Conservation (phyloP, 2,888 invertebrate species). For the Deladenus siricidicola region DNA sequence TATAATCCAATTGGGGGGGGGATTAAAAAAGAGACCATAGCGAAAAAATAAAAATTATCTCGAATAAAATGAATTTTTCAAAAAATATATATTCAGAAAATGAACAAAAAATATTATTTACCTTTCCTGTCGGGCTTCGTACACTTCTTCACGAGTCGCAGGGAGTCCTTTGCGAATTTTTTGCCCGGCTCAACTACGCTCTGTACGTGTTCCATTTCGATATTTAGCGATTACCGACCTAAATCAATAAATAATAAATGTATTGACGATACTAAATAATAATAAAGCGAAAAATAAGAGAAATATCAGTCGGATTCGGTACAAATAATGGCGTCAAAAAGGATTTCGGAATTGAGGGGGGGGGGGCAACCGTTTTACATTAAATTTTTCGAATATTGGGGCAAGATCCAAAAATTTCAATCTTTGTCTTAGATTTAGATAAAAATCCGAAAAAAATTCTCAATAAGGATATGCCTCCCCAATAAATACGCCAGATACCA, state of each 20-base stretch:
- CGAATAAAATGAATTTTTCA: background rate
- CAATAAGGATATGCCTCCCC: no score
- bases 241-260: background rate
- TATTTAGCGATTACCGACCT: background rate
- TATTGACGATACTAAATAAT: background rate
- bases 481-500: no score
- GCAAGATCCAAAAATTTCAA: no score
- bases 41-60: background rate
- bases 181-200: conserved; percentile 90
- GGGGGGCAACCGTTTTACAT: no score
- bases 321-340: no score
- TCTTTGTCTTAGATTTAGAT: no score
- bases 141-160: conserved; percentile 93
- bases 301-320: no score
- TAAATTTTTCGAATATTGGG: no score
- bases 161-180: conserved; percentile 94
- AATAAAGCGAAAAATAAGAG: conserved; percentile 1
- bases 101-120: conserved; percentile 52
- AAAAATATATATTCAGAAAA: background rate
- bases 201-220: conserved; percentile 87
- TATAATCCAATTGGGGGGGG: background rate
- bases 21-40: background rate
- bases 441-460: no score
- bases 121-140: conserved; percentile 98
- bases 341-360: no score